Base-by-base conservation (phyloP, 2,113 vertebrate genomes). In the Bujurquina vittata region DNA sequence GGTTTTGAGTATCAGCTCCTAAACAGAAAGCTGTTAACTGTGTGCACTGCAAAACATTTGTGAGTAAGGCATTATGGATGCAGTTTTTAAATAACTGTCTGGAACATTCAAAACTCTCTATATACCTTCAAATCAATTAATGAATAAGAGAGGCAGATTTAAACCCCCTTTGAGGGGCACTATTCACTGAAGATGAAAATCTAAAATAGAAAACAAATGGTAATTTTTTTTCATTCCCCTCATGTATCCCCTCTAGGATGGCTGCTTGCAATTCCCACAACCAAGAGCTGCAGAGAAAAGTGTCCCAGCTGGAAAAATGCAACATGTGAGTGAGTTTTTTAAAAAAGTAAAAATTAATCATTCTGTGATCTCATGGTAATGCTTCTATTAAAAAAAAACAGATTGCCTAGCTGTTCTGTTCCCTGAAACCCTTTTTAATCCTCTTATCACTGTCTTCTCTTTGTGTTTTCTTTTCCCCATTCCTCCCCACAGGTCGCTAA, bases 231-330 rank as follows among this genome's bases (percentile, higher is more conserved):
- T 26, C 26, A 26, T 26, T 18, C 12, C 17, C 20, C 7, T 26
- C n/a, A 11, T 80, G 17, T 55, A 4, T 84, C 56, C 77, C 7
- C 10, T 76, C 1, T 80, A 99, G 98, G 88, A 98, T 99, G 97
- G 95, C 96, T 0, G 95, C 97, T 0, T 99, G 97, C 86, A 97
- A 94, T 0, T 93, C 95, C 10, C 97, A 99, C 90, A 99, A 99
- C 93, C 97, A 99, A 86, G 98, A 99, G 88, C 95, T 99, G 79
- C 97, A 99, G 85, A 96, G 97, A 85, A 99, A 99, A n/a, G 97
- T 99, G 35, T 95, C 98, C 46, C 97, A 98, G 79, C 92, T 99
- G 75, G 98, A 99, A 93, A 98, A 98, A 90, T 97, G 97, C 87
- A 98, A 99, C 93, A 95, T 96, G 98, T 99, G 89, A 97, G 97